phyloP scores from a whole-genome alignment of 2,888 invertebrate genomes.

The Mythimna impura region DNA sequence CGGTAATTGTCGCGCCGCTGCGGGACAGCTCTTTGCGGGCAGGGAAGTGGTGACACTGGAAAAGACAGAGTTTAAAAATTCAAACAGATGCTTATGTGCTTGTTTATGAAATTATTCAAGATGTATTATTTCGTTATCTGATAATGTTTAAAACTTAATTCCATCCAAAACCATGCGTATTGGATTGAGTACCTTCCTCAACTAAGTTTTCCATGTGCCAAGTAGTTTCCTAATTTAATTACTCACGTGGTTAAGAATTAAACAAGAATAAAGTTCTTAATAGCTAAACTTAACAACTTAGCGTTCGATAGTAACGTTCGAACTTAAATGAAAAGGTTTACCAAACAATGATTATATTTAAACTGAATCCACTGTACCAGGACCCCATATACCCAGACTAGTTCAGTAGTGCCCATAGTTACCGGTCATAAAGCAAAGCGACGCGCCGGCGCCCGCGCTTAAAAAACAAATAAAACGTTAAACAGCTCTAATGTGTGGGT shows the following conservation, averaged over 20 bases:
- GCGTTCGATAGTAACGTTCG: conserved; percentile 3
- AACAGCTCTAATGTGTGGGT: conserved; percentile 68
- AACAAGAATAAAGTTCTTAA: conserved; percentile 3
- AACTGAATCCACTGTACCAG: conserved; percentile 46
- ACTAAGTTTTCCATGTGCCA: background rate
- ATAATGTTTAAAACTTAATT: background rate
- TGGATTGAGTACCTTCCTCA: background rate
- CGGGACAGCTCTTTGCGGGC: conserved; percentile 47
- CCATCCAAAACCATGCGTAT: too few species aligned
- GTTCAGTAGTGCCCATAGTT: conserved; percentile 51
- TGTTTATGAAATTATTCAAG: conserved; percentile 3
- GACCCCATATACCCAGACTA: conserved; percentile 52
- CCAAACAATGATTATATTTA: conserved; percentile 52
- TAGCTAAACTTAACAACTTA: conserved; percentile 21
- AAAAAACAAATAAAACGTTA: conserved; percentile 67
- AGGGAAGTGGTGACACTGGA: conserved; percentile 39
- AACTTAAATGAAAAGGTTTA: conserved; percentile 35
- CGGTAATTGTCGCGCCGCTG: conserved; percentile 61
- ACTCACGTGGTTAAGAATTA: background rate
- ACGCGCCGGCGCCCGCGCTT: conserved; percentile 60
- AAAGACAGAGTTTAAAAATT: conserved; percentile 47
- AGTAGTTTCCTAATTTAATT: background rate
- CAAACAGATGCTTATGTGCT: background rate
- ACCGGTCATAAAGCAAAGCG: conserved; percentile 62
- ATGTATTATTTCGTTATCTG: background rate